Evolutionary conservation across 2,888 invertebrate species (phyloP), one percentile per base, ranked within the genome.

Genomic region (Agapostemon virescens): DNA sequence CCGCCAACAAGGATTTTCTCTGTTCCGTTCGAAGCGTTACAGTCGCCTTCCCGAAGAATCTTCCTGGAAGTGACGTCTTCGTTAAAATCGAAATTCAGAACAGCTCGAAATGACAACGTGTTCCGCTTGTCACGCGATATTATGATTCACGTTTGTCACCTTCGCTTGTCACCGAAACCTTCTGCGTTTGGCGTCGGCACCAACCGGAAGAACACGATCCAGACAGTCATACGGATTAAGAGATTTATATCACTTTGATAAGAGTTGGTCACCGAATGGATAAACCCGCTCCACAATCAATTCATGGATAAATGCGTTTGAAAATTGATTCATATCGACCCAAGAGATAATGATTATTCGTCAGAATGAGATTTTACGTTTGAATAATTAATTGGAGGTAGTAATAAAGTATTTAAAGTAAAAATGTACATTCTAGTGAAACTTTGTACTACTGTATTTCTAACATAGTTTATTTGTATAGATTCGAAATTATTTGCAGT

Each of bases 11-110:
- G 69, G 69, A 70, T n/a, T 2, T 58, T 23, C 55, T 15, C 40
- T n/a, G 42, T 67, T 52, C 67, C 61, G 73, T 58, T 49, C 49
- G 40, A 23, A 40, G 26, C 23, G 49, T 58, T 17, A 6, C 42
- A 33, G 26, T 40, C 17, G 40, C 67, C 74, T 74, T 40, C n/a
- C n/a, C 63, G 6, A 17, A 42, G 9, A 9, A 45, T 64, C 30
- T 52, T 81, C 68, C 61, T 68, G 52, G 40, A 74, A 45, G 38
- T 49, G 70, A 81, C 68, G 33, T 30, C 58, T 66, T 26, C 63
- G 40, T 45, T 33, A 71, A 70, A 70, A 81, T 81, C 70, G 64
- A 49, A 58, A 74, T 71, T 81, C 81, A 36, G 45, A 20, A 7
- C 64, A 1, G 23, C 52, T 80, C 11, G 15, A 40, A 36, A 30